Conservation (phyloP, 2,113 vertebrate species). For the Leucosticte australis region DNA sequence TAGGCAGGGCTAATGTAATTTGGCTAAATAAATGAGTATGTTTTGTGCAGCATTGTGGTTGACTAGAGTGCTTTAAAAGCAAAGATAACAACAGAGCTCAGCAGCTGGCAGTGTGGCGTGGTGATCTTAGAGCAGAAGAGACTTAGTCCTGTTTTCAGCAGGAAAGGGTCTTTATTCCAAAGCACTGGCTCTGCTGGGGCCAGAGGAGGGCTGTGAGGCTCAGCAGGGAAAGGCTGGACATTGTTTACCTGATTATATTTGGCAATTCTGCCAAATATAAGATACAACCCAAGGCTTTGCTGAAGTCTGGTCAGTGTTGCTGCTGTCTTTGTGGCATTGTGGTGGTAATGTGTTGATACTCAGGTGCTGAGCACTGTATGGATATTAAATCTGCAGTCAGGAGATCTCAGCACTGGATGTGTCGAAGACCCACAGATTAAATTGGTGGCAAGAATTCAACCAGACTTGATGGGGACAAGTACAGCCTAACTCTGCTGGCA, state of each 20-base stretch:
- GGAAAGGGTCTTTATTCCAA: background rate
- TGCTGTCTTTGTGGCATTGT: background rate
- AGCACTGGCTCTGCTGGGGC: background rate
- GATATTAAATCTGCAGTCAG: background rate
- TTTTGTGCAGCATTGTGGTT: background rate
- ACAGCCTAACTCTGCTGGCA: background rate
- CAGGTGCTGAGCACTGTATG: background rate
- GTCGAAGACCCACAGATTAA: background rate
- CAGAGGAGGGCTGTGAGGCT: background rate
- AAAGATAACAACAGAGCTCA: background rate
- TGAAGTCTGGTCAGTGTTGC: background rate
- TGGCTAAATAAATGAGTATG: constrained; percentile 17
- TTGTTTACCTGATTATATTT: background rate
- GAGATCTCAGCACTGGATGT: background rate
- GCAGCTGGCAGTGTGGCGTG: background rate
- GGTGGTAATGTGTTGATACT: background rate
- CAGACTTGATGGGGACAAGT: background rate
- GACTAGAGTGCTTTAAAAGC: background rate
- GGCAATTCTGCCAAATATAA: background rate
- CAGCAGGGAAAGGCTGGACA: background rate
- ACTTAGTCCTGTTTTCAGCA: background rate
- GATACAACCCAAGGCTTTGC: background rate
- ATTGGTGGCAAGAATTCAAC: background rate
- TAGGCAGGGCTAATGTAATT: background rate
- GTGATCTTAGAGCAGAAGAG: background rate